Percentiles rank a stretch among this genome's conserved stretches.
Evolutionary conservation across 2,797 vertebrate genomes (phyloP).

Genomic region (Mionectes olivaceus): DNA sequence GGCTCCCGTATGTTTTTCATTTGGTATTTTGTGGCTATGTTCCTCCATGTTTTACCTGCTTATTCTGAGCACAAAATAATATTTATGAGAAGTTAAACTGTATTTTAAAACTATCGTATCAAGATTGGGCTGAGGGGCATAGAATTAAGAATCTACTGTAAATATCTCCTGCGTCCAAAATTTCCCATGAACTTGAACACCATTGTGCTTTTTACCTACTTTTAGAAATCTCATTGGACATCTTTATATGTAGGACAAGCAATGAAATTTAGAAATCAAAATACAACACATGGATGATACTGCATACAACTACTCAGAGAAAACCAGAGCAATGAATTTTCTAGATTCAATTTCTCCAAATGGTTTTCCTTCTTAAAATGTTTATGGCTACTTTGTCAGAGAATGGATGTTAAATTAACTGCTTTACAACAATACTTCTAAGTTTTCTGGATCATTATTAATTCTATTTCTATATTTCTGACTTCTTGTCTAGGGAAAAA

Average conservation of each 20-base stretch:
- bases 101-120: not conserved
- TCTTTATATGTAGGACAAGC: not conserved
- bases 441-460: slow-evolving; percentile 24
- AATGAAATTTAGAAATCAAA: not conserved
- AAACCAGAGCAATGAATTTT: not conserved
- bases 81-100: not conserved
- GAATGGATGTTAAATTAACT: slow-evolving; percentile 23
- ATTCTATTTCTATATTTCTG: slow-evolving; percentile 29
- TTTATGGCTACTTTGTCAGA: slow-evolving; percentile 20
- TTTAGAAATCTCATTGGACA: not conserved
- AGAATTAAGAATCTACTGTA: not conserved
- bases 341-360: slow-evolving; percentile 9
- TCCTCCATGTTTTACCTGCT: not conserved
- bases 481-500: not conserved
- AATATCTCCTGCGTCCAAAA: not conserved
- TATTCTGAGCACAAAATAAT: not conserved
- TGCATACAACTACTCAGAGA: not conserved
- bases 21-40: not conserved
- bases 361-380: not conserved
- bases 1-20: not conserved
- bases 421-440: slow-evolving; percentile 7
- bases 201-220: not conserved
- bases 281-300: not conserved
- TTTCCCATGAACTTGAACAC: not conserved
- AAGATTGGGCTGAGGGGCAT: not conserved